Evolutionary conservation across 2,113 vertebrate genomes (phyloP).

Genomic region (Myanophis thanlyinensis): DNA sequence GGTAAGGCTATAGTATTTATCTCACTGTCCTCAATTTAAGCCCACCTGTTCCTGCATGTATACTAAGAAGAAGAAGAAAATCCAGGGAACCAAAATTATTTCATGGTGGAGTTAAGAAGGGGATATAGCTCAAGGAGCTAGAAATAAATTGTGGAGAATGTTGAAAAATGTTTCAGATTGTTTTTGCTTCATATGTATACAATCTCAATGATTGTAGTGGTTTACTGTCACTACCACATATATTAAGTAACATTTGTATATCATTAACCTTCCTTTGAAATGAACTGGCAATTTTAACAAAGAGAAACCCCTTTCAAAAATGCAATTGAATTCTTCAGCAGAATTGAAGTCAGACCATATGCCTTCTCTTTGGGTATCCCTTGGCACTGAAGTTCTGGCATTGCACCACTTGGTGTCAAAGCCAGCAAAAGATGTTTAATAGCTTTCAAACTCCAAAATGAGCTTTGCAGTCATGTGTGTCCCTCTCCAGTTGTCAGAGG

Average conservation of each 20-base stretch:
- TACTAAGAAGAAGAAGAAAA: background rate
- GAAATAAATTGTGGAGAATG: background rate
- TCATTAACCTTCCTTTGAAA: constrained; percentile 36
- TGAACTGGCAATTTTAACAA: constrained; percentile 34
- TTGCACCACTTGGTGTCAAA: constrained; percentile 51
- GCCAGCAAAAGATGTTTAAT: constrained; percentile 77
- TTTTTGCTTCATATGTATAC: background rate
- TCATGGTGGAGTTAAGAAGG: background rate
- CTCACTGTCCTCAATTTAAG: background rate
- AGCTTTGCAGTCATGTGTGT: constrained; percentile 73
- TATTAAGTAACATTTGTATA: constrained; percentile 20
- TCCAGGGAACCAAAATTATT: background rate
- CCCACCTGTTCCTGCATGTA: background rate
- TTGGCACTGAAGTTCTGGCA: constrained; percentile 70
- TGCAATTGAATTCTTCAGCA: constrained; percentile 66
- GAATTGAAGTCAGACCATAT: constrained; percentile 69
- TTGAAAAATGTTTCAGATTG: background rate
- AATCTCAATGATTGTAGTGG: background rate
- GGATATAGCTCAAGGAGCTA: background rate
- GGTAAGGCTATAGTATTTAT: background rate
- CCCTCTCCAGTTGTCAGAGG: constrained; percentile 75
- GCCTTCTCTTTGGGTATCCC: constrained; percentile 72
- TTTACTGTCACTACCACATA: background rate
- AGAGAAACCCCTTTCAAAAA: constrained; percentile 60
- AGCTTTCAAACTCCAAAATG: constrained; percentile 73